These are phyloP conservation scores for Torymus texanus DNA, from an alignment of 2,888 invertebrate species.

Conservation along the genomic window DNA sequence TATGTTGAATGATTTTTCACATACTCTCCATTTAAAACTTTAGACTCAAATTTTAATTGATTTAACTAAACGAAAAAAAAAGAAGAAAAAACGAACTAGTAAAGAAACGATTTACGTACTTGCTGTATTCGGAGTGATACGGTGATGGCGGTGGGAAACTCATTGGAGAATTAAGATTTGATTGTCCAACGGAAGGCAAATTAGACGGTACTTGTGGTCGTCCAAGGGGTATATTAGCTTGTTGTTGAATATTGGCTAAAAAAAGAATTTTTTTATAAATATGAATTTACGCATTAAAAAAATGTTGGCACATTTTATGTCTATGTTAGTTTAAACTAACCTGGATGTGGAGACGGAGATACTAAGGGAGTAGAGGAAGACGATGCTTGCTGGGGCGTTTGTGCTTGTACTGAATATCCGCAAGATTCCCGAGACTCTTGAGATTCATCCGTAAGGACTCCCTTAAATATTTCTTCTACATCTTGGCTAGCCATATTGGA, in stretches of 20 bases:
- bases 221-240: constrained; percentile 64
- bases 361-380: constrained; percentile 71
- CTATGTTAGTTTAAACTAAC: constrained; percentile 58
- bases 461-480: constrained; percentile 94
- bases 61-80: too few species aligned
- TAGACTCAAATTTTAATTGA: too few species aligned
- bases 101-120: constrained; percentile 76
- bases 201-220: constrained; percentile 75
- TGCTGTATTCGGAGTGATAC: constrained; percentile 88
- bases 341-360: constrained; percentile 73
- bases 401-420: constrained; percentile 74
- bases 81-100: background rate
- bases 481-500: constrained; percentile 94
- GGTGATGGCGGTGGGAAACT: constrained; percentile 86
- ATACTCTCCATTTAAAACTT: background rate
- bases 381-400: constrained; percentile 66
- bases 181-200: constrained; percentile 76
- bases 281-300: background rate
- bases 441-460: constrained; percentile 89
- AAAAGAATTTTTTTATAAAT: constrained; percentile 49
- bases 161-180: constrained; percentile 81
- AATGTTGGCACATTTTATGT: background rate
- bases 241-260: constrained; percentile 58
- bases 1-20: too few species aligned
- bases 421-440: constrained; percentile 87